phyloP scores from a whole-genome alignment of 2,888 invertebrate genomes.

The Nycteola revayana region DNA sequence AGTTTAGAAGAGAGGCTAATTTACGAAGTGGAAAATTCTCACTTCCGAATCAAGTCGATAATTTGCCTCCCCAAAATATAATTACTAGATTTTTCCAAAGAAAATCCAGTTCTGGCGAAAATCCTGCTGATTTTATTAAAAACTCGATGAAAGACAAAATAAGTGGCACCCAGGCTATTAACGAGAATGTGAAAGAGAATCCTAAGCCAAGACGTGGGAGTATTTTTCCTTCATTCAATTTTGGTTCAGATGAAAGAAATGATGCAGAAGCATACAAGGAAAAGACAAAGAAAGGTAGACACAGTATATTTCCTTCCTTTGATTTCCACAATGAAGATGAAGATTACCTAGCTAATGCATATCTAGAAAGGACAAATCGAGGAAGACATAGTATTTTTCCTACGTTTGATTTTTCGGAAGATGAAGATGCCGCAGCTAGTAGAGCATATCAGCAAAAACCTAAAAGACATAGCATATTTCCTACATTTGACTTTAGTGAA shows the following conservation, averaged over 20 bases:
- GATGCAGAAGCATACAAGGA: conserved; percentile 63
- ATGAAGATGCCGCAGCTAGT: conserved; percentile 56
- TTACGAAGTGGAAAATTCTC: conserved; percentile 68
- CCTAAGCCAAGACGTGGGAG: conserved; percentile 57
- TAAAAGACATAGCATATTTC: conserved; percentile 66
- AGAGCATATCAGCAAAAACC: conserved; percentile 54
- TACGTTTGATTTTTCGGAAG: conserved; percentile 67
- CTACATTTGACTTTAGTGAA: conserved; percentile 65
- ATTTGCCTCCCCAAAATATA: conserved; percentile 48
- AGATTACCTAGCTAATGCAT: conserved; percentile 44
- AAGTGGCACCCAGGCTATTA: conserved; percentile 47
- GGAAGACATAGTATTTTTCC: conserved; percentile 66
- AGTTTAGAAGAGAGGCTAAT: conserved; percentile 79
- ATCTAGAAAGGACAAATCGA: conserved; percentile 59
- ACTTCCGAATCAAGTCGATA: conserved; percentile 51
- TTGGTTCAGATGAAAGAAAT: conserved; percentile 48
- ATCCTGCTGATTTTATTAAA: conserved; percentile 58
- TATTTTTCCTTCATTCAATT: conserved; percentile 59
- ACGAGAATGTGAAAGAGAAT: conserved; percentile 46
- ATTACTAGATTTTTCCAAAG: conserved; percentile 57
- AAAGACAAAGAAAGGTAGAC: conserved; percentile 61
- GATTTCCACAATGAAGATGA: conserved; percentile 62
- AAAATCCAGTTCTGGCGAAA: conserved; percentile 59
- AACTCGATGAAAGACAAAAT: conserved; percentile 60
- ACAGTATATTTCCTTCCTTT: conserved; percentile 66